Evolutionary conservation across 2,113 vertebrate species (phyloP), one percentile per base, ranked within the genome.

Genomic region (Mastomys natalensis): DNA sequence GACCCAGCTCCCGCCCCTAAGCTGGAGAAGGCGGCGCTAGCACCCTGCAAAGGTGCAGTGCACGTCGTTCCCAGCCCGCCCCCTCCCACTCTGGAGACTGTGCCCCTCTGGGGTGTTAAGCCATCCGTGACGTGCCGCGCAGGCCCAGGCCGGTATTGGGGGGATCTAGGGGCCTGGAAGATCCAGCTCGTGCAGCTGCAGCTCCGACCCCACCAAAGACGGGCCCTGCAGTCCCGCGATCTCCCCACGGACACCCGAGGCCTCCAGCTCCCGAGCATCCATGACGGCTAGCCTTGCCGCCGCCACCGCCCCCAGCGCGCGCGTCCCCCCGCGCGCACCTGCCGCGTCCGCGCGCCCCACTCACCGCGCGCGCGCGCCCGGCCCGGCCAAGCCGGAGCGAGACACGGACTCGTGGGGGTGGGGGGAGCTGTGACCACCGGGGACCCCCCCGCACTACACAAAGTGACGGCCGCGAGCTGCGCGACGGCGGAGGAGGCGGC

Each of bases 381-480:
- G 26, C 43, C 91, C 40, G 73, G 66, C 93, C 55, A 53, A 84
- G 43, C 93, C 76, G 19, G 31, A 87, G 87, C 93, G 68, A 66
- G 58, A 90, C 95, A 43, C 89, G n/a, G 66, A 84, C 76, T 89
- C n/a, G 40, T 72, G 81, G 51, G 62, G 24, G 24, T 51, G 43
- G 11, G 34, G 51, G 87, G 92, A 73, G 76, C 93, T 78, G 84
- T 40, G 91, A 82, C 93, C 80, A 66, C 95, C 78, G 58, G 93
- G 62, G 66, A 72, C 26, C 91, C 96, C 97, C 81, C 85, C 95
- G 89, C 55, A 84, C 96, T 91, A 95, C 97, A 98, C 97, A 98
- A 98, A 98, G 97, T 97, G 97, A 98, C 97, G 97, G 96, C 92
- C 94, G 53, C 64, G 76, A 98, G 96, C 95, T 94, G 97, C 91